Conservation (phyloP, 2,888 invertebrate species). For the Acleris literana region DNA sequence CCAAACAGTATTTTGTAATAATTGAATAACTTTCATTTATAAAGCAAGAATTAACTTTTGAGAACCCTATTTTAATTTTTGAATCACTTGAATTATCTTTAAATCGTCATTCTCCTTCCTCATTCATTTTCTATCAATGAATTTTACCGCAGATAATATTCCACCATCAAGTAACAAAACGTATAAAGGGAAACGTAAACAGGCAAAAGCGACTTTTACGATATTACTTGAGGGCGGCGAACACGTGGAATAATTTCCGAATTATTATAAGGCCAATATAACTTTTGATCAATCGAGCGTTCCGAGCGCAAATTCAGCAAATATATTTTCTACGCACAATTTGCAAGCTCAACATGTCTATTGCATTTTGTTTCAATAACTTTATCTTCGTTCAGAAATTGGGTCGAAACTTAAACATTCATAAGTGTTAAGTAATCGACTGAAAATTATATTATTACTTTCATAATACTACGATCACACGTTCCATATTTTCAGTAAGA, state of each 20-base stretch:
- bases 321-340: slow-evolving; percentile 40
- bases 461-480: slow-evolving; percentile 52
- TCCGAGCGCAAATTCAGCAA: slow-evolving; percentile 39
- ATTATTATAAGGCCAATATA: slow-evolving; percentile 52
- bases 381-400: background rate
- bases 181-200: slow-evolving; percentile 50
- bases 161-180: slow-evolving; percentile 42
- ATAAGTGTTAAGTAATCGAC: slow-evolving; percentile 38
- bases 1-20: no score
- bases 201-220: slow-evolving; percentile 48
- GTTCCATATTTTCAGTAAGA: slow-evolving; percentile 56
- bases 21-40: no score
- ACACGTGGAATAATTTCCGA: slow-evolving; percentile 48
- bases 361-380: slow-evolving; percentile 22
- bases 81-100: no score
- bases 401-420: slow-evolving; percentile 12
- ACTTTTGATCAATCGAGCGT: slow-evolving; percentile 51
- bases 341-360: slow-evolving; percentile 18
- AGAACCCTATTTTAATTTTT: no score
- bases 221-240: slow-evolving; percentile 44
- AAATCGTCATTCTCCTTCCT: no score
- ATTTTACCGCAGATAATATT: slow-evolving; percentile 43
- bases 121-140: background rate
- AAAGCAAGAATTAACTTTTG: no score
- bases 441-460: slow-evolving; percentile 42